Base-by-base conservation (phyloP, 1,140 invertebrate genomes). In the Drosophila navojoa region DNA sequence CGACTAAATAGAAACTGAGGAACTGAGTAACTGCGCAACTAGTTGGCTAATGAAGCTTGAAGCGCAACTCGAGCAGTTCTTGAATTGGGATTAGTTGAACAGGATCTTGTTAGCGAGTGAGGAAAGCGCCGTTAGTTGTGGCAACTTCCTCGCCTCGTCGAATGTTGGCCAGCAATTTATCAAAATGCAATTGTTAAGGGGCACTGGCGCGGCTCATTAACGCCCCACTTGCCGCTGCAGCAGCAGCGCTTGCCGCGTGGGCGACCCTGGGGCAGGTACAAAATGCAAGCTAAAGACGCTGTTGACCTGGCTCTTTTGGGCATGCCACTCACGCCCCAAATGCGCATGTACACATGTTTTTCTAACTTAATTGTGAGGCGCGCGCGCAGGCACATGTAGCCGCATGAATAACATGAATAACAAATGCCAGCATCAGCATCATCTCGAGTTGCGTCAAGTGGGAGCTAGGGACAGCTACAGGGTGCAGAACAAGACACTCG, bases 131-230 rank as follows among this genome's bases (percentile, higher is more conserved):
- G 71, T 73, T 73, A 73, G 64, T 61, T 59, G 45, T 19, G 22
- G 35, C 38, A 22, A 29, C 22, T 57, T 15, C 29, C 47, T 44
- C 54, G 47, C 54, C 32, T 55, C 15, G 29, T 10, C 22, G 68
- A 57, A 27, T 62, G 63, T 32, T 45, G 45, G 59, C 66, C 16
- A 44, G n/a, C 81, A 86, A 86, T 86, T 87, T 86, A 86, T 86
- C 82, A 86, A 87, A 74, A 72, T 53, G 71, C 45, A 67, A 77
- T 60, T 77, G 53, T 57, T 70, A 59, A 72, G 68, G 71, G 68
- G 71, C 73, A 62, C 42, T 16, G 59, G 73, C 79, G 73, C 79
- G 71, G 70, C 81, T 86, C 81, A 86, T 86, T 86, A 86, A 82
- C 71, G 82, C 72, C 68, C 66, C 73, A 74, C 71, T 35, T 59